Evolutionary conservation across 2,113 vertebrate genomes (phyloP).

Genomic region (Cichladusa arquata): DNA sequence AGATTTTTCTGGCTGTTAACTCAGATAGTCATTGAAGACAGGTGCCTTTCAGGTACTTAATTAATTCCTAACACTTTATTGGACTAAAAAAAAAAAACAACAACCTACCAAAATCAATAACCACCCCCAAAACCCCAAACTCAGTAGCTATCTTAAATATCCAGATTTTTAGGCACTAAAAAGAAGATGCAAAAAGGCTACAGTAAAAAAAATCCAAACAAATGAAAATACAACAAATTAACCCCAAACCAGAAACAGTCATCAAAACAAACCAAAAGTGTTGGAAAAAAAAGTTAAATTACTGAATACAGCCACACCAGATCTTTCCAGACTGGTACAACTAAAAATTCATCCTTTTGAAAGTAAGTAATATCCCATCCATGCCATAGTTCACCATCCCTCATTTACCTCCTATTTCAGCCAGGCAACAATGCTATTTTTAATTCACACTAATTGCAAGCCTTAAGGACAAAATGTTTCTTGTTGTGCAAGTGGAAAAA

Average conservation of each 20-base stretch:
- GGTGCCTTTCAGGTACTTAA: background rate
- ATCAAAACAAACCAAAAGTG: background rate
- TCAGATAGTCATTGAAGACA: background rate
- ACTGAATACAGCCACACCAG: background rate
- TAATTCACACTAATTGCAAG: background rate
- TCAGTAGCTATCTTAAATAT: background rate
- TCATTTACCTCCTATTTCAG: background rate
- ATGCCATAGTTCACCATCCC: background rate
- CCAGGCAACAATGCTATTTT: background rate
- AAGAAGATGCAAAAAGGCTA: background rate
- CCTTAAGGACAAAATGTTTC: background rate
- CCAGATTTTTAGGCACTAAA: background rate
- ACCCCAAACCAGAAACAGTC: background rate
- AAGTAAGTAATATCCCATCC: background rate
- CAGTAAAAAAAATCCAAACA: background rate
- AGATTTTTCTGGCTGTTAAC: background rate
- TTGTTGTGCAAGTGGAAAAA: background rate
- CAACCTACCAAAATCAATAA: too few relatives aligned
- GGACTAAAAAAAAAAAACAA: background rate
- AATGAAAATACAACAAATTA: background rate
- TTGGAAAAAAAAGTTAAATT: background rate
- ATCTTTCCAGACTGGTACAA: background rate
- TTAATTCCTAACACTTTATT: background rate
- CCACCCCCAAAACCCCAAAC: background rate
- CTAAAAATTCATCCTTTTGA: background rate